These are phyloP conservation scores for Cyprinella venusta DNA, from an alignment of 2,797 vertebrate species.

Conservation along the genomic window DNA sequence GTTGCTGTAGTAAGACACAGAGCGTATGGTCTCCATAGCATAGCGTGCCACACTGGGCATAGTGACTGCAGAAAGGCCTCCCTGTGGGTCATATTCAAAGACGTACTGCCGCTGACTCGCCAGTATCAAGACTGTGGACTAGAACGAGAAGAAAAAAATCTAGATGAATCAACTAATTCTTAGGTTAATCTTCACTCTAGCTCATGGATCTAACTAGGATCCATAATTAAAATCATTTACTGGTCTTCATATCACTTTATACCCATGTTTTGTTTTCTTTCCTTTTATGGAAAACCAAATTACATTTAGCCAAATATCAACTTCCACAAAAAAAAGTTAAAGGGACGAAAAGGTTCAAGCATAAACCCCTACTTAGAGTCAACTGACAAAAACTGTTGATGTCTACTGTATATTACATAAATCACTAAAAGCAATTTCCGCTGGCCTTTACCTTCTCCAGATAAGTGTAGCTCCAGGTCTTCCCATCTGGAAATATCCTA, in stretches of 20 bases:
- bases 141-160: conserved; percentile 37
- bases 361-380: not conserved
- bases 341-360: not conserved
- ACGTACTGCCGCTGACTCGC: conserved; percentile 99
- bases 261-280: not conserved
- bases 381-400: not conserved
- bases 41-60: conserved; percentile 99
- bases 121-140: conserved; percentile 98
- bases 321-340: not conserved
- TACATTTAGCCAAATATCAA: not conserved
- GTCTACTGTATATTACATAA: not conserved
- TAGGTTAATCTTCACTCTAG: not conserved
- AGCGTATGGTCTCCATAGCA: conserved; percentile 97
- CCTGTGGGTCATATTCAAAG: conserved; percentile 94
- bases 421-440: conserved; percentile 4
- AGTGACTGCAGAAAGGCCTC: conserved; percentile 92
- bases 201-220: not conserved
- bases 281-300: not conserved
- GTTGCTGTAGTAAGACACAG: conserved; percentile 97
- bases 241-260: not conserved
- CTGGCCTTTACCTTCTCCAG: conserved; percentile 89
- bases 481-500: conserved; percentile 96
- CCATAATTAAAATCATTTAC: not conserved
- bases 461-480: conserved; percentile 98
- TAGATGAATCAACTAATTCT: not conserved